phyloP scores from a whole-genome alignment of 2,888 invertebrate species.

The Drosophila koepferae region DNA sequence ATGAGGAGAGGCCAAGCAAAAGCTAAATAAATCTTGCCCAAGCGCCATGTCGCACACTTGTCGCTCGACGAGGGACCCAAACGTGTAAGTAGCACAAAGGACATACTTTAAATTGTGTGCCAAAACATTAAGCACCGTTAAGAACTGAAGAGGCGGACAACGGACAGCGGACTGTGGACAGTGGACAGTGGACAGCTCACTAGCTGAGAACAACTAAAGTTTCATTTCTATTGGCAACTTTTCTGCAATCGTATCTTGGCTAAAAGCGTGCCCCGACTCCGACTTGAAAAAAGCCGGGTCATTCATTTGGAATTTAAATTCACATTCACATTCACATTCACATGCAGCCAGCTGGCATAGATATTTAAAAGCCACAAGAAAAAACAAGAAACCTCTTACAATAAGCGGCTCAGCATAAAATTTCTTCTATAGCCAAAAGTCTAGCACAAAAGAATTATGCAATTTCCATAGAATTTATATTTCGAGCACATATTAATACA shows the following conservation, averaged over 20 bases:
- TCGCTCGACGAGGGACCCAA: slow-evolving; percentile 3
- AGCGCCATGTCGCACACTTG: slow-evolving; percentile 31
- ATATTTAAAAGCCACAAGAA: slow-evolving; percentile 34
- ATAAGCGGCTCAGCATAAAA: slow-evolving; percentile 56
- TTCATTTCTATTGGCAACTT: slow-evolving; percentile 22
- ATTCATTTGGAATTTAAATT: slow-evolving; percentile 23
- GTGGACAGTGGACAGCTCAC: slow-evolving; percentile 22
- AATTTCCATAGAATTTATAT: slow-evolving; percentile 40
- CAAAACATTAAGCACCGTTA: slow-evolving; percentile 69
- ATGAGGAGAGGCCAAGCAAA: slow-evolving; percentile 40
- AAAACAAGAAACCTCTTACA: slow-evolving; percentile 21
- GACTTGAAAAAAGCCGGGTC: slow-evolving; percentile 5
- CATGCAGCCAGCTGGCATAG: slow-evolving; percentile 30
- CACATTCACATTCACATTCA: slow-evolving; percentile 4
- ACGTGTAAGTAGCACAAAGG: slow-evolving; percentile 16
- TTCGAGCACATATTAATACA: slow-evolving; percentile 9
- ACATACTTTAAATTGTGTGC: slow-evolving; percentile 71
- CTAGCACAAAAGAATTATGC: slow-evolving; percentile 44
- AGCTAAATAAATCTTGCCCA: slow-evolving; percentile 69
- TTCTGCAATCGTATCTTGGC: slow-evolving; percentile 11
- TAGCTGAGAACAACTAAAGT: slow-evolving; percentile 16
- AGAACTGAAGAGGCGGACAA: slow-evolving; percentile 10
- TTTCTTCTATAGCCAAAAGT: slow-evolving; percentile 35
- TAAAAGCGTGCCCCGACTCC: not conserved
- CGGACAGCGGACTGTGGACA: slow-evolving; percentile 6